phyloP scores from a whole-genome alignment of 1,140 invertebrate genomes.

The Cyphomyrmex costatus region DNA sequence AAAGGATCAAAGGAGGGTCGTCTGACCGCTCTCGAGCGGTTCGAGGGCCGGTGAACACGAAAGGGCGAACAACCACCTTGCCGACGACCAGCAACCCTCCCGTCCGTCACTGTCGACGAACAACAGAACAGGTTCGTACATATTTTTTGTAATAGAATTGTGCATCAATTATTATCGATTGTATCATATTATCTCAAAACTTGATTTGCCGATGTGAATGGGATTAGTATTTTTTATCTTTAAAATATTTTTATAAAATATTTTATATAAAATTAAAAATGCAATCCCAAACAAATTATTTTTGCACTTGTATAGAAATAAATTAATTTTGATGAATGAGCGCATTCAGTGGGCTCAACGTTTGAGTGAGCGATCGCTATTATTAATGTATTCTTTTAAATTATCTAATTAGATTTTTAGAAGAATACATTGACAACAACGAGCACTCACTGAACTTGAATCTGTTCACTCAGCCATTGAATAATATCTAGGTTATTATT shows the following conservation, averaged over 20 bases:
- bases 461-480: too few species aligned
- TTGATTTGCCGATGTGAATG: background rate
- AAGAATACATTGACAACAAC: too few species aligned
- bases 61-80: slow-evolving; percentile 84
- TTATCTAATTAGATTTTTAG: too few species aligned
- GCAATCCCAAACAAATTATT: background rate
- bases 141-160: slow-evolving; percentile 8
- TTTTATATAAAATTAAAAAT: background rate
- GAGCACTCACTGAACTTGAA: too few species aligned
- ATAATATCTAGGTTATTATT: background rate
- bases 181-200: background rate
- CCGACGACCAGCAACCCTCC: slow-evolving; percentile 83
- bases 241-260: background rate
- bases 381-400: too few species aligned
- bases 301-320: background rate
- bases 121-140: slow-evolving; percentile 84
- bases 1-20: slow-evolving; percentile 77
- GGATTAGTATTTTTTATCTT: background rate
- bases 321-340: slow-evolving; percentile 19
- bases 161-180: background rate
- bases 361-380: too few species aligned
- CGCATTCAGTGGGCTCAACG: too few species aligned
- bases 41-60: slow-evolving; percentile 84
- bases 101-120: slow-evolving; percentile 84
- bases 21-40: slow-evolving; percentile 78